These are phyloP conservation scores for Eleginops maclovinus DNA, from an alignment of 2,113 vertebrate genomes.

Conservation along the genomic window DNA sequence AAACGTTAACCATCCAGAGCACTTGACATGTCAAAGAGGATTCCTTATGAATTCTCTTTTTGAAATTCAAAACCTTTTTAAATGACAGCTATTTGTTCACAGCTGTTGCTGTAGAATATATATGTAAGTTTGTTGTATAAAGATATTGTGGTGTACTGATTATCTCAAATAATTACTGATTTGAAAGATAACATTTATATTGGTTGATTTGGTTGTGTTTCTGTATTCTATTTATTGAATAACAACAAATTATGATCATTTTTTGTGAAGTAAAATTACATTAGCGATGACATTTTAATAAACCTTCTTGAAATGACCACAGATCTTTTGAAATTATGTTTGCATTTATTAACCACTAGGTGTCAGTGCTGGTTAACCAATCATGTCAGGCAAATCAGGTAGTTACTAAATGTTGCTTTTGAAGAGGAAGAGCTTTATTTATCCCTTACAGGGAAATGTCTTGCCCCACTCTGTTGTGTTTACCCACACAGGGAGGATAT, in stretches of 20 bases:
- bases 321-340: neutral
- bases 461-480: too few relatives aligned
- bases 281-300: neutral
- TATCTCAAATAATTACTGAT: constrained; percentile 5
- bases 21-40: neutral
- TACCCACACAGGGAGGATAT: too few relatives aligned
- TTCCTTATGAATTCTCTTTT: constrained; percentile 3
- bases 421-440: constrained; percentile 4
- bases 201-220: neutral
- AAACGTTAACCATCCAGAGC: neutral
- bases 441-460: too few relatives aligned
- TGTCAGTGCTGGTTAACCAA: constrained; percentile 61
- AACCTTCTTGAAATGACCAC: neutral
- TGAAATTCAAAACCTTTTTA: neutral
- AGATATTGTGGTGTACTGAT: neutral
- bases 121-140: neutral
- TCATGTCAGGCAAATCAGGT: neutral
- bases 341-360: constrained; percentile 54
- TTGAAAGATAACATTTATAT: neutral
- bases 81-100: too few relatives aligned
- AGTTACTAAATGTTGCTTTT: neutral
- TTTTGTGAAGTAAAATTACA: neutral
- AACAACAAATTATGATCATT: neutral
- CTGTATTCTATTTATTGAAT: neutral
- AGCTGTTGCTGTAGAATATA: neutral